Base-by-base conservation (phyloP, 2,888 invertebrate species). In the Liodrosophila aerea region DNA sequence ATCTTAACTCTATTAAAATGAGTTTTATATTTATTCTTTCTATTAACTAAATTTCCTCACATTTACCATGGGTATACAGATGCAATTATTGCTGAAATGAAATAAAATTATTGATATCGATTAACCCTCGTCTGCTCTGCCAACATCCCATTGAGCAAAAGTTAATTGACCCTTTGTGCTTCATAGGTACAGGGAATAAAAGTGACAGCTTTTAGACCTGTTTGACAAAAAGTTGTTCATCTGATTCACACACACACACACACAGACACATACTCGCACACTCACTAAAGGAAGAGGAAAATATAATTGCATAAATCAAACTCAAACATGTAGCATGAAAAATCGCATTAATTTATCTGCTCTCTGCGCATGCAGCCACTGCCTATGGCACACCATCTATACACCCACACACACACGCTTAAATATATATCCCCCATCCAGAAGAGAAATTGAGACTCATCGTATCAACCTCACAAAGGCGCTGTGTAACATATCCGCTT, bases 301-400 rank as follows among this genome's bases (percentile, higher is more conserved):
- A 81, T 75, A 83, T 86, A 87, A 87, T 87, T 85, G 76, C 84
- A 87, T 87, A 87, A 87, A 86, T 86, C 86, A 87, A 86, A 85
- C 85, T 82, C 75, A 75, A 69, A 70, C 78, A 75, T 68, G 72
- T 72, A 72, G 76, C 86, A 86, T 87, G 82, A 87, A 84, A 87
- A 87, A 87, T 87, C 80, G 77, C 67, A 87, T 87, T 87, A 86
- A 87, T 87, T 87, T 86, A 87, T 87, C 77, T 85, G 83, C 70
- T 80, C 78, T 50, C 58, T 67, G 80, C 56, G 70, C 75, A 63
- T 74, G 63, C 64, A 73, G 60, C 60, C 63, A 57, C 53, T 63
- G 75, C 84, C 84, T 80, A 80, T 62, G 50, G 37, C 60, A 58
- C 37, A 56, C 44, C 58, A 51, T 22, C n/a, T 12, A 50, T 31